A percentile compares a stretch with the other conserved stretches of the same genome.
Evolutionary conservation across 2,888 invertebrate genomes (phyloP).

Genomic region (Rhagonycha fulva): DNA sequence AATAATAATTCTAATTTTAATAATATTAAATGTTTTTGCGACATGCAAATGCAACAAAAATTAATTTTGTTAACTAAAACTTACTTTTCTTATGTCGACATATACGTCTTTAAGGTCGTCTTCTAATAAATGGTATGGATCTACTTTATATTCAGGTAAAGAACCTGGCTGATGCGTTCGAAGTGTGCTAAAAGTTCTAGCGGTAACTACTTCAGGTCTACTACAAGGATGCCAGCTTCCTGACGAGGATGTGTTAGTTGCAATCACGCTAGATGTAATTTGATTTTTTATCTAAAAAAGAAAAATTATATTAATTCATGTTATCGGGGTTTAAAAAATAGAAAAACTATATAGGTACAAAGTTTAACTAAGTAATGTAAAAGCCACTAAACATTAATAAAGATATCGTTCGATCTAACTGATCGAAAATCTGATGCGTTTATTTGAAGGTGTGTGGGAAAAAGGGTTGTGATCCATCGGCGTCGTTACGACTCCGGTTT

Average conservation of each 20-base stretch:
- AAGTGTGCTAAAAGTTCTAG: slow-evolving; percentile 66
- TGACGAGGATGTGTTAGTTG: slow-evolving; percentile 41
- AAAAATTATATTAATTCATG: background rate
- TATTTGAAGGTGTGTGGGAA: no score
- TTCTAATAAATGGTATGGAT: slow-evolving; percentile 85
- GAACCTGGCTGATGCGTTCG: slow-evolving; percentile 82
- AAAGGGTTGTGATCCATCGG: no score
- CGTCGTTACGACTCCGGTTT: no score
- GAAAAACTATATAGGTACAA: no score
- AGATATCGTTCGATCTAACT: no score
- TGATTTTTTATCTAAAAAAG: slow-evolving; percentile 28
- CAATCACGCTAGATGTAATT: slow-evolving; percentile 28
- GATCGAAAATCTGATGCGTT: no score
- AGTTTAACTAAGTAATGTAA: no score
- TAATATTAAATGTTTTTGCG: no score
- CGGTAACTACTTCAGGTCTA: slow-evolving; percentile 53
- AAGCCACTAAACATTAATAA: no score
- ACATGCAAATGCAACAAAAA: no score
- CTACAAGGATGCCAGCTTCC: slow-evolving; percentile 50
- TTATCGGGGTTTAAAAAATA: background rate
- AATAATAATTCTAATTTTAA: background rate
- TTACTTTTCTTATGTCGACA: slow-evolving; percentile 83
- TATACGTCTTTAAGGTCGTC: slow-evolving; percentile 87
- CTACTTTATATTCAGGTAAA: slow-evolving; percentile 78
- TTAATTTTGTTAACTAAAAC: slow-evolving; percentile 34